Conservation (phyloP, 2,113 vertebrate species). For the Mesitornis unicolor region DNA sequence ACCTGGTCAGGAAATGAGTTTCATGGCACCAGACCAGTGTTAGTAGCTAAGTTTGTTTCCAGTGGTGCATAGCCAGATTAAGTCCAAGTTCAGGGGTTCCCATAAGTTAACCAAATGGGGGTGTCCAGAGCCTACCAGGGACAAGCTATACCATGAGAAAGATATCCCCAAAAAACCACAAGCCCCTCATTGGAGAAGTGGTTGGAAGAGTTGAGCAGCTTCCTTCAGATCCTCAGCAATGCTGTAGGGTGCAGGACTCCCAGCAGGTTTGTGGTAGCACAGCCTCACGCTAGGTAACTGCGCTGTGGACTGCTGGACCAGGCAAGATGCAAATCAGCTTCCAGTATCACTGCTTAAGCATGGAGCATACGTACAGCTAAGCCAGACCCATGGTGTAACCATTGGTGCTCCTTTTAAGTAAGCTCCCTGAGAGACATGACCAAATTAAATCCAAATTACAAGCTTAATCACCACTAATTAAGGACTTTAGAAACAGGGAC, state of each 20-base stretch:
- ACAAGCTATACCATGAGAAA: background rate
- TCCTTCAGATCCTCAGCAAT: background rate
- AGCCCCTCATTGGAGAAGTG: rapidly evolving
- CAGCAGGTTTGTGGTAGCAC: background rate
- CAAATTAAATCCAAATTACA: background rate
- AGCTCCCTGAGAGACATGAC: background rate
- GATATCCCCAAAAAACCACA: background rate
- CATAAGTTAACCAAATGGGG: background rate
- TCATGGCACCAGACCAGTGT: background rate
- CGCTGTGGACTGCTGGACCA: background rate
- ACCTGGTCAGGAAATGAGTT: background rate
- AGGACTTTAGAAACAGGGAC: background rate
- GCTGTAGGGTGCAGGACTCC: background rate
- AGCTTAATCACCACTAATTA: background rate
- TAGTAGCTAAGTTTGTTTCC: background rate
- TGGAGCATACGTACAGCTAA: background rate
- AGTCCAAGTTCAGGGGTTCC: background rate
- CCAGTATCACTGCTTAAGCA: background rate
- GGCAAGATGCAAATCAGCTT: background rate
- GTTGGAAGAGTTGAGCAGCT: background rate
- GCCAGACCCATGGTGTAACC: rapidly evolving
- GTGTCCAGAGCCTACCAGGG: background rate
- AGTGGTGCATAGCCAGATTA: background rate
- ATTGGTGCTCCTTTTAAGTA: background rate
- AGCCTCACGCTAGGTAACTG: background rate